Evolutionary conservation across 2,797 vertebrate genomes (phyloP).

Genomic region (Cottoperca gobio): DNA sequence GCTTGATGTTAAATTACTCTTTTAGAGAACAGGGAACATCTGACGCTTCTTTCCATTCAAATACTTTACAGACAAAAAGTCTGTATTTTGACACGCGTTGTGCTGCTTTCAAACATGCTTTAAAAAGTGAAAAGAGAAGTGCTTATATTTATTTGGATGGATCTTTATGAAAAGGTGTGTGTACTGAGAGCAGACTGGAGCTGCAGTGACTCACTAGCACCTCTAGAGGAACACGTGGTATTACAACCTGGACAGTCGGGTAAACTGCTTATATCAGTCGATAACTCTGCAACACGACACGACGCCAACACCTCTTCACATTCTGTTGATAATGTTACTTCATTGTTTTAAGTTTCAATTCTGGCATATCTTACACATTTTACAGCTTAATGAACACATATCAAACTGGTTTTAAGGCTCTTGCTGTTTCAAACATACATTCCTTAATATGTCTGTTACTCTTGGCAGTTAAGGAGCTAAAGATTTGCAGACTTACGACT

Average conservation of each 20-base stretch:
- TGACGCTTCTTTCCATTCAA: neutral
- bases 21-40: neutral
- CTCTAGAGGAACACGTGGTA: too few species aligned
- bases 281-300: too few species aligned
- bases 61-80: neutral
- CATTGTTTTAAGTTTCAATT: too few species aligned
- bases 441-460: constrained; percentile 16
- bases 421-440: constrained; percentile 19
- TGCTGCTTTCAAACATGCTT: constrained; percentile 1
- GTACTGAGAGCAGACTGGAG: too few species aligned
- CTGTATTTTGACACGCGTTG: neutral
- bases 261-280: too few species aligned
- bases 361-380: neutral
- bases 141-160: neutral
- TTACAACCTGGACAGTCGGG: too few species aligned
- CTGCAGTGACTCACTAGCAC: too few species aligned
- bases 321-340: too few species aligned
- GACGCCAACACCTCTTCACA: too few species aligned
- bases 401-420: neutral
- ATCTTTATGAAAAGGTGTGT: too few species aligned
- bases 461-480: constrained; percentile 1
- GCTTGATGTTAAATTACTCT: neutral
- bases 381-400: neutral
- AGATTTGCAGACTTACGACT: constrained; percentile 23
- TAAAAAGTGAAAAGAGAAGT: neutral